These are phyloP conservation scores for Drosophila sproati DNA, from an alignment of 1,140 invertebrate species.

Conservation along the genomic window DNA sequence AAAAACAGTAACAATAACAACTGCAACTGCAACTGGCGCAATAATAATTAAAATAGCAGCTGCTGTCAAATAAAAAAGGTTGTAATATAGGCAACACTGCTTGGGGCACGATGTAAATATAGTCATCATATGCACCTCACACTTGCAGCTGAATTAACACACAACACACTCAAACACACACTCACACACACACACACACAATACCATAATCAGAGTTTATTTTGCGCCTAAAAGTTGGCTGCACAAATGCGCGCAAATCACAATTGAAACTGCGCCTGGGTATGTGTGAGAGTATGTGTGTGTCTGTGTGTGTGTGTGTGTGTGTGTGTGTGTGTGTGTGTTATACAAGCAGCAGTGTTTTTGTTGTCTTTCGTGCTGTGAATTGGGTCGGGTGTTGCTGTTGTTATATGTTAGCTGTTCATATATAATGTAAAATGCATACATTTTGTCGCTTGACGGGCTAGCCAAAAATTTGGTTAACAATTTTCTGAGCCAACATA, in stretches of 20 bases:
- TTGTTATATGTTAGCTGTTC: constrained; percentile 33
- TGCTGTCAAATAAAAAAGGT: constrained; percentile 40
- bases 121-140: constrained; percentile 59
- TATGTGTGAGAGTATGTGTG: not conserved
- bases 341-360: constrained; percentile 32
- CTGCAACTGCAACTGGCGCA: constrained; percentile 38
- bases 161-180: constrained; percentile 9
- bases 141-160: constrained; percentile 63
- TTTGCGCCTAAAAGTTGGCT: constrained; percentile 72
- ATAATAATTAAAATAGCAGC: constrained; percentile 66
- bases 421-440: constrained; percentile 73
- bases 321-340: constrained; percentile 18
- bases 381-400: constrained; percentile 1
- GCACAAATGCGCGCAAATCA: constrained; percentile 52
- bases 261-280: constrained; percentile 14
- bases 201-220: constrained; percentile 66
- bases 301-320: not conserved
- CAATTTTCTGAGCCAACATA: constrained; percentile 67
- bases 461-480: constrained; percentile 70
- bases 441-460: constrained; percentile 68
- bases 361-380: constrained; percentile 44
- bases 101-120: constrained; percentile 44
- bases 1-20: constrained; percentile 1
- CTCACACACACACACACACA: constrained; percentile 22
- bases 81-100: constrained; percentile 34